A percentile compares a stretch with the other conserved stretches of the same genome.
phyloP scores from a whole-genome alignment of 2,888 invertebrate genomes.

The Noctua janthina region DNA sequence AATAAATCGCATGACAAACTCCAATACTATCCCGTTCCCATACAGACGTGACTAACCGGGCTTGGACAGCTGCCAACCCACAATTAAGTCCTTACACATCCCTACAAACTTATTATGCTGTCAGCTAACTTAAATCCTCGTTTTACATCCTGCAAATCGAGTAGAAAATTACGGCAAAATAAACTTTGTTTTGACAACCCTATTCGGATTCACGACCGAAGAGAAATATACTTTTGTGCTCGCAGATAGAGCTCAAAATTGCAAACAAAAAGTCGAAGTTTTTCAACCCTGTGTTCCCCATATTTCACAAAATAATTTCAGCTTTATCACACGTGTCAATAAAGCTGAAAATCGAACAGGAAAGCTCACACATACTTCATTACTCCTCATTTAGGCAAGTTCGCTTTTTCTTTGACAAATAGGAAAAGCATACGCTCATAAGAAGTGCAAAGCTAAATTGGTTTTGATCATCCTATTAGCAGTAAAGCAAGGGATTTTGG shows the following conservation, averaged over 20 bases:
- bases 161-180: constrained; percentile 16
- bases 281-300: neutral
- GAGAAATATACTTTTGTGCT: neutral
- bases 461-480: constrained; percentile 25
- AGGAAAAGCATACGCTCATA: neutral
- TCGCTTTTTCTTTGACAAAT: constrained; percentile 32
- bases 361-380: neutral
- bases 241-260: constrained; percentile 6
- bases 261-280: neutral
- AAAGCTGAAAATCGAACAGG: constrained; percentile 35
- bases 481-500: constrained; percentile 1
- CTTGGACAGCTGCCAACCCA: constrained; percentile 55
- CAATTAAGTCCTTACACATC: constrained; percentile 52
- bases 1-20: constrained; percentile 57
- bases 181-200: constrained; percentile 52
- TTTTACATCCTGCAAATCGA: constrained; percentile 28
- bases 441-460: constrained; percentile 35
- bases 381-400: neutral
- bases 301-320: constrained; percentile 3
- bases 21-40: constrained; percentile 49
- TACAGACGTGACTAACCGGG: constrained; percentile 57
- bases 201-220: neutral
- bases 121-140: constrained; percentile 41
- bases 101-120: constrained; percentile 52
- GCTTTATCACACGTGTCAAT: neutral